Evolutionary conservation across 92 coral and sea anemone genomes (phyloP).

Genomic region (Bergia puertoricense): DNA sequence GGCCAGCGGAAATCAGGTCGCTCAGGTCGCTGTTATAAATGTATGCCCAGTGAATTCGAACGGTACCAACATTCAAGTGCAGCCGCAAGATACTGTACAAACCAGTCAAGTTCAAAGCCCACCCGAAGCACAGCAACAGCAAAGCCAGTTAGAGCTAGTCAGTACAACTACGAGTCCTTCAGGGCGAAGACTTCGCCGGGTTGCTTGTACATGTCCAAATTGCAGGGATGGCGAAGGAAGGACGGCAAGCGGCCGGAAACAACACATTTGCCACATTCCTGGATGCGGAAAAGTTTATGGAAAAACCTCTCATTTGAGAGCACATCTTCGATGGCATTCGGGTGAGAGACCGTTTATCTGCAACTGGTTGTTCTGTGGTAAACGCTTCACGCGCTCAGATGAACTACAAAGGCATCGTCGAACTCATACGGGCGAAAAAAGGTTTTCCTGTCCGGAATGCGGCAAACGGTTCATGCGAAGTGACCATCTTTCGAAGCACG

Average conservation of each 20-base stretch:
- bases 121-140: slow-evolving; percentile 40
- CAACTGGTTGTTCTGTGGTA: slow-evolving; percentile 98
- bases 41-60: slow-evolving; percentile 42
- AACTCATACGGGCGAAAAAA: slow-evolving; percentile 97
- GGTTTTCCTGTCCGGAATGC: slow-evolving; percentile 90
- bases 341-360: slow-evolving; percentile 98
- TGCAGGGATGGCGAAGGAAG: slow-evolving; percentile 99
- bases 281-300: slow-evolving; percentile 99
- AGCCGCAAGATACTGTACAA: slow-evolving; percentile 48
- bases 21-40: slow-evolving; percentile 55
- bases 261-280: slow-evolving; percentile 91
- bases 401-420: slow-evolving; percentile 96
- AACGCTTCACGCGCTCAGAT: slow-evolving; percentile 96
- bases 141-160: slow-evolving; percentile 27
- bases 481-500: slow-evolving; percentile 97
- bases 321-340: slow-evolving; percentile 99
- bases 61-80: slow-evolving; percentile 57
- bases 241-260: slow-evolving; percentile 94
- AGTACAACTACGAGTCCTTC: slow-evolving; percentile 57
- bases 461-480: slow-evolving; percentile 98
- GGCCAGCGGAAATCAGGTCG: slow-evolving; percentile 70
- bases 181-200: slow-evolving; percentile 92
- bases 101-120: slow-evolving; percentile 47
- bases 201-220: slow-evolving; percentile 98
- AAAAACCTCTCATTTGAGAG: slow-evolving; percentile 96